Base-by-base conservation (phyloP, 2,888 invertebrate species). In the Folsomia candida region DNA sequence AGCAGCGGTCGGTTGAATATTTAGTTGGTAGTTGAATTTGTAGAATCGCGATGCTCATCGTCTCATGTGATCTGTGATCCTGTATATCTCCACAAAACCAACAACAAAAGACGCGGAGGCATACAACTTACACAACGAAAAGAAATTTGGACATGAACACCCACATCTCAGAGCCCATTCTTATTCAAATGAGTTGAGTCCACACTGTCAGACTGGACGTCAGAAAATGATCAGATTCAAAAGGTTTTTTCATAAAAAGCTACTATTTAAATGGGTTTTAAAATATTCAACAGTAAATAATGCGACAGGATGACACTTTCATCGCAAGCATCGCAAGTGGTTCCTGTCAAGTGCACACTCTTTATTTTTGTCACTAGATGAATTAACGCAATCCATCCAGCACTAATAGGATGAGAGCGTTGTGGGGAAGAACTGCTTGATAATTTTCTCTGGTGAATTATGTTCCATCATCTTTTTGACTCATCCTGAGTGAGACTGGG, bases 271-370 rank as follows among this genome's bases (percentile, higher is more conserved):
- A 54, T n/a, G 22, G 4, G 18, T 54, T 54, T 54, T 54, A 14
- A 61, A 51, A 25, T 26, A 22, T 18, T 20, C 18, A 47, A 24
- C 28, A 26, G 51, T 70, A 70, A 70, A 70, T 70, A 66, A 66
- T 29, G 37, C 59, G 47, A 66, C 47, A 65, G 66, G 60, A 24
- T 70, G 70, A 70, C 70, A 70, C 70, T 70, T 70, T 66, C n/a
- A n/a, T n/a, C n/a, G n/a, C n/a, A n/a, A n/a, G n/a, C n/a, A 69
- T 64, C 65, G 66, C 70, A 57, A 54, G 54, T 54, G 54, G 54
- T 20, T 37, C 6, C 18, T 54, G 54, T 54, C 54, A 54, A n/a
- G 54, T 20, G 14, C 6, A 6, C 54, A 54, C 54, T 54, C 54
- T 6, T 54, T 54, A 54, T 22, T 54, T 54, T 54, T 54, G 54